Evolutionary conservation across 2,888 invertebrate genomes (phyloP).

Genomic region (Schizaphis graminum): DNA sequence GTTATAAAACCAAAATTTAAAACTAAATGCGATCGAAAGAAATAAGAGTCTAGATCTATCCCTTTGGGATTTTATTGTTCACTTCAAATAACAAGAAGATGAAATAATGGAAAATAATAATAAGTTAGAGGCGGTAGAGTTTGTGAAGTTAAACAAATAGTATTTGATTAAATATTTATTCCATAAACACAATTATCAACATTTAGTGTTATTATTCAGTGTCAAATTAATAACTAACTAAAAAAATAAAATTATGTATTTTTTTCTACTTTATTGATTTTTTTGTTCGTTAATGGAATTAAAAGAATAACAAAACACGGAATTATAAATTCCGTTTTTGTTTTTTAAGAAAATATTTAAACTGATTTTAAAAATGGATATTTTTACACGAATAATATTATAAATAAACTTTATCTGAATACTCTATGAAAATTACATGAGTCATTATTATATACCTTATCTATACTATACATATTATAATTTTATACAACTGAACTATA

Average conservation of each 20-base stretch:
- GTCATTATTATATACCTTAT: no score
- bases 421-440: background rate
- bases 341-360: background rate
- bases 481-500: background rate
- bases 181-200: background rate
- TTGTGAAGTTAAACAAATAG: conserved; percentile 23
- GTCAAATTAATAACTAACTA: background rate
- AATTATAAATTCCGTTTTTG: background rate
- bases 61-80: conserved; percentile 23
- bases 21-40: background rate
- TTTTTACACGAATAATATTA: background rate
- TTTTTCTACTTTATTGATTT: background rate
- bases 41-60: background rate
- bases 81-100: background rate
- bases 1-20: background rate
- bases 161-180: conserved; percentile 29
- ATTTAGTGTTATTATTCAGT: background rate
- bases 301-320: background rate
- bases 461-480: no score
- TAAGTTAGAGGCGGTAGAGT: conserved; percentile 9
- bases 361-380: background rate
- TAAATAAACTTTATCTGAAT: background rate
- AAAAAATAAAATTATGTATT: background rate
- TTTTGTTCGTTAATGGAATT: background rate
- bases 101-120: conserved; percentile 28